Percentiles rank a stretch among this genome's conserved stretches.
Conservation (phyloP, 2,113 vertebrate genomes). For the Oxyruncus cristatus region DNA sequence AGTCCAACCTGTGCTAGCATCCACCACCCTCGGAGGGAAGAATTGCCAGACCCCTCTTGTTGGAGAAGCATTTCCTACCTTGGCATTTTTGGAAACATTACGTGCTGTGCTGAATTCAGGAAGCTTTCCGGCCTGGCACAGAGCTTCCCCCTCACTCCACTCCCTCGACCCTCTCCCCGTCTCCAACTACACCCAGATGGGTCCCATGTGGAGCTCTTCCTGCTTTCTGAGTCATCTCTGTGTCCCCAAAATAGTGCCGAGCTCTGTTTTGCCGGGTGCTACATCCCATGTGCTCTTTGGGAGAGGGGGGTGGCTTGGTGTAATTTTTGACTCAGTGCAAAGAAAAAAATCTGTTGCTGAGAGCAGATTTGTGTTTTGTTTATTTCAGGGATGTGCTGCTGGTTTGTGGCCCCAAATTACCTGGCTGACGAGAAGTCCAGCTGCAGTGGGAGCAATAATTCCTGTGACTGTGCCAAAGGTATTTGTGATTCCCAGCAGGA, state of each 20-base stretch:
- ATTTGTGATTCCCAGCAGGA: constrained; percentile 80
- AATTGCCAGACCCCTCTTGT: rapidly evolving
- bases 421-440: constrained; percentile 69
- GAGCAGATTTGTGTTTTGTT: not conserved
- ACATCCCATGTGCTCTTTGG: not conserved
- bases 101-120: not conserved
- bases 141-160: not conserved
- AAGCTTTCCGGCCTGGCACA: not conserved
- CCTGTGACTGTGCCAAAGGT: constrained; percentile 76
- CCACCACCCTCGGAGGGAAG: rapidly evolving
- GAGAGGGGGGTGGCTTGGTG: not conserved
- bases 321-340: not conserved
- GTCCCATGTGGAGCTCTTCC: not conserved
- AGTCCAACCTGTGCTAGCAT: not conserved
- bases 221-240: not conserved
- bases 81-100: not conserved
- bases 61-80: not conserved
- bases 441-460: constrained; percentile 67
- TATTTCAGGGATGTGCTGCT: not conserved
- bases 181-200: not conserved
- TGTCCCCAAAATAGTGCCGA: not conserved
- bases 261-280: not conserved
- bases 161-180: not conserved
- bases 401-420: constrained; percentile 17
- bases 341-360: not conserved